Evolutionary conservation across 2,888 invertebrate genomes (phyloP).

Genomic region (Petrophora chlorosata): DNA sequence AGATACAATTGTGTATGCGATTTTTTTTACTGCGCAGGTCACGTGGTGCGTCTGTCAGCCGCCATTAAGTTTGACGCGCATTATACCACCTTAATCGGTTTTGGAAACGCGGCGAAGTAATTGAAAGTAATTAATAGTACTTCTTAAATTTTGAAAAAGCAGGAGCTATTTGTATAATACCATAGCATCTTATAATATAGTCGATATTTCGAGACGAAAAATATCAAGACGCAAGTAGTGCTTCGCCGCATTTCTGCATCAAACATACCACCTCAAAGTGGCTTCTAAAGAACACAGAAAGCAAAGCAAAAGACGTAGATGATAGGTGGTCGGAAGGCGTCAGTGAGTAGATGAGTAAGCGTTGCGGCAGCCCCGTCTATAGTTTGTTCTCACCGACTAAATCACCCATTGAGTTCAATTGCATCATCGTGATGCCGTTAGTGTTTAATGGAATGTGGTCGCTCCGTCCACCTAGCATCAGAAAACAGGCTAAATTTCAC

Average conservation of each 20-base stretch:
- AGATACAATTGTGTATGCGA: too few relatives aligned
- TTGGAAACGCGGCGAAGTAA: not conserved
- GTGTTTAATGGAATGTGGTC: slow-evolving; percentile 53
- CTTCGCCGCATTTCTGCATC: not conserved
- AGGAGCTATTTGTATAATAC: too few relatives aligned
- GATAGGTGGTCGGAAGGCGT: slow-evolving; percentile 79
- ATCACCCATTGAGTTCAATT: slow-evolving; percentile 77
- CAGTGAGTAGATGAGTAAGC: slow-evolving; percentile 56
- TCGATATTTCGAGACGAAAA: too few relatives aligned
- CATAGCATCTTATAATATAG: too few relatives aligned
- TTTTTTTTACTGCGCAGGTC: too few relatives aligned
- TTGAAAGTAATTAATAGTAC: too few relatives aligned
- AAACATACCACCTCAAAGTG: not conserved
- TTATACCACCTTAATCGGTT: too few relatives aligned
- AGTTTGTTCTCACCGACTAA: slow-evolving; percentile 65
- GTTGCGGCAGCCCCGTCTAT: slow-evolving; percentile 40
- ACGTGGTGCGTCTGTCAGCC: too few relatives aligned
- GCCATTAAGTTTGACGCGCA: too few relatives aligned
- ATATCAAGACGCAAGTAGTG: not conserved
- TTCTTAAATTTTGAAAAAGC: too few relatives aligned
- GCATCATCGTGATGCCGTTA: slow-evolving; percentile 71
- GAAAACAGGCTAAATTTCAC: slow-evolving; percentile 35
- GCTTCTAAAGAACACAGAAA: slow-evolving; percentile 24
- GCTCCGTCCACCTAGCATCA: slow-evolving; percentile 82
- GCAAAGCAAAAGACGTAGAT: slow-evolving; percentile 55